A percentile compares a stretch with the other conserved stretches of the same genome.
These are phyloP conservation scores for Caenorhabditis plicata DNA, from an alignment of 2,888 invertebrate genomes.

Conservation along the genomic window DNA sequence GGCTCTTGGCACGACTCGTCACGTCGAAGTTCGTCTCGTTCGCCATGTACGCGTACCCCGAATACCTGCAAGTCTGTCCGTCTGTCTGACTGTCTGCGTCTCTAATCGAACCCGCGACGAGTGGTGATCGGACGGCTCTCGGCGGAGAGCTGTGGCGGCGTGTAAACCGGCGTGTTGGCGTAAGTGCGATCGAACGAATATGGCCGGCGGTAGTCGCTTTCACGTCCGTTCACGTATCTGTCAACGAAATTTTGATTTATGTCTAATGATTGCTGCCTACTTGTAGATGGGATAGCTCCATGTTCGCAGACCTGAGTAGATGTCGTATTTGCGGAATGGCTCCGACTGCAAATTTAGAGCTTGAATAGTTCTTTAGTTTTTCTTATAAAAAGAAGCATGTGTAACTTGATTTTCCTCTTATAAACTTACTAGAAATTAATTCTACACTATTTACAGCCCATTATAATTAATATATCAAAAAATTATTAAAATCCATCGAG, in stretches of 20 bases:
- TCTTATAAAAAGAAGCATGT: too few species aligned
- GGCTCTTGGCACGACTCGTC: slow-evolving; percentile 53
- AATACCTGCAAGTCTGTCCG: slow-evolving; percentile 35
- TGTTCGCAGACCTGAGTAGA: slow-evolving; percentile 62
- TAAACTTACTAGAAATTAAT: too few species aligned
- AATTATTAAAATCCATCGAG: too few species aligned
- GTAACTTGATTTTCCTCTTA: too few species aligned
- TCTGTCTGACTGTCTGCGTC: too few species aligned
- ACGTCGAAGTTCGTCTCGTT: slow-evolving; percentile 57
- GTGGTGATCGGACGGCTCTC: slow-evolving; percentile 48
- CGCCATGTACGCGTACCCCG: slow-evolving; percentile 57
- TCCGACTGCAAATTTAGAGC: slow-evolving; percentile 7
- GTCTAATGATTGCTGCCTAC: slow-evolving; percentile 24
- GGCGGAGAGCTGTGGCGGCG: slow-evolving; percentile 57
- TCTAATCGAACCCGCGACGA: slow-evolving; percentile 37
- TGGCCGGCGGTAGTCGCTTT: slow-evolving; percentile 58
- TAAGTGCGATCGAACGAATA: slow-evolving; percentile 57
- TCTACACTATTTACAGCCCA: too few species aligned
- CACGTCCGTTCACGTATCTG: slow-evolving; percentile 63
- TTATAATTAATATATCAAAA: too few species aligned
- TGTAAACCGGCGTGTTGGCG: slow-evolving; percentile 46
- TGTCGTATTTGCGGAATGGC: slow-evolving; percentile 64
- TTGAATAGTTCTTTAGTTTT: too few species aligned
- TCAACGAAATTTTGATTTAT: slow-evolving; percentile 4
- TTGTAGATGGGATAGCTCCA: slow-evolving; percentile 65